phyloP scores from a whole-genome alignment of 2,113 vertebrate genomes.

The Stigmatopora argus region DNA sequence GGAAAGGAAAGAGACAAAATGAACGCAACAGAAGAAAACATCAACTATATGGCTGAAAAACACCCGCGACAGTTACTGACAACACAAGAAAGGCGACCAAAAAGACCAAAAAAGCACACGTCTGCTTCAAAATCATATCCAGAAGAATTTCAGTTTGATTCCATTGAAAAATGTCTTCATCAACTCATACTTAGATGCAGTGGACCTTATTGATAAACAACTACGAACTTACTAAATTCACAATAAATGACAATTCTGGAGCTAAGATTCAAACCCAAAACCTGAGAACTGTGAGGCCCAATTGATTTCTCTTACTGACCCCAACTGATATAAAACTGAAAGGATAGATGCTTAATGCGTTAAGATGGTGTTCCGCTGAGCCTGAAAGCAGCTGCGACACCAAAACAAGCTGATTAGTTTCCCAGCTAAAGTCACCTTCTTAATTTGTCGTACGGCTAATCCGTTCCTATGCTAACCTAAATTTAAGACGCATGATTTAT shows the following conservation, averaged over 20 bases:
- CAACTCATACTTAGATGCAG: not conserved
- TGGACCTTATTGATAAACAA: too few relatives aligned
- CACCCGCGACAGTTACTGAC: constrained; percentile 36
- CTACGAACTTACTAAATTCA: too few relatives aligned
- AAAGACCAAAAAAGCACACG: constrained; percentile 12
- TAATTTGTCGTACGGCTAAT: not conserved
- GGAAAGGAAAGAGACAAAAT: constrained; percentile 50
- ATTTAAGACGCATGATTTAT: not conserved
- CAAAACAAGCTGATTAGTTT: constrained; percentile 3
- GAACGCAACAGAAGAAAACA: constrained; percentile 53
- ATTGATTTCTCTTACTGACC: not conserved
- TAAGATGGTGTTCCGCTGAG: not conserved
- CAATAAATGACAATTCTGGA: not conserved
- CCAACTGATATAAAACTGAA: not conserved
- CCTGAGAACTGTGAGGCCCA: not conserved
- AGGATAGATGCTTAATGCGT: not conserved
- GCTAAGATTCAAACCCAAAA: too few relatives aligned
- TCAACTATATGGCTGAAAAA: constrained; percentile 54
- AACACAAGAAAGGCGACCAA: constrained; percentile 24
- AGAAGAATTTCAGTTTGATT: not conserved
- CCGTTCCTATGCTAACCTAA: not conserved
- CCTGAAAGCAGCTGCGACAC: not conserved
- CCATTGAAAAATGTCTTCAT: not conserved
- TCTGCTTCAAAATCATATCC: constrained; percentile 10
- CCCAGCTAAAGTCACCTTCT: not conserved